These are phyloP conservation scores for Salpingus planirostris DNA, from an alignment of 2,888 invertebrate species.

Conservation along the genomic window DNA sequence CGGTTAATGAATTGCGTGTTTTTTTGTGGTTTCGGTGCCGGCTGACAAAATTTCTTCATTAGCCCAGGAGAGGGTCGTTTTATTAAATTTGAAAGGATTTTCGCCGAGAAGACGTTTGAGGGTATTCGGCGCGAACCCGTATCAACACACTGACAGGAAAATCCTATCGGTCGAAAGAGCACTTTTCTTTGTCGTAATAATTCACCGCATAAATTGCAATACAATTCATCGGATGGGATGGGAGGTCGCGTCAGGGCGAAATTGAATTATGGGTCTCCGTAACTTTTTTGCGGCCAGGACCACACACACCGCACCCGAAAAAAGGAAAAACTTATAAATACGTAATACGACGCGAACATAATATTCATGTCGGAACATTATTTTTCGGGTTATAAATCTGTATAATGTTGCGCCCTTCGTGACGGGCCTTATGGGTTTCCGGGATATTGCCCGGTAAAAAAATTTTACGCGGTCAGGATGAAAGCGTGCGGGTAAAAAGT, in stretches of 20 bases:
- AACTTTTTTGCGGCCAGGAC: slow-evolving; percentile 2
- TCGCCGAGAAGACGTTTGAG: slow-evolving; percentile 6
- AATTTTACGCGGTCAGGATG: too few species aligned
- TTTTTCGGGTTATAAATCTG: slow-evolving; percentile 10
- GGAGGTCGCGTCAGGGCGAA: neutral
- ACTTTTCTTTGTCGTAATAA: slow-evolving; percentile 12
- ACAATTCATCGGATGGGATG: slow-evolving; percentile 4
- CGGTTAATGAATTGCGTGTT: too few species aligned
- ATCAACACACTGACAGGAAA: slow-evolving; percentile 13
- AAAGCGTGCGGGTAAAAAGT: too few species aligned
- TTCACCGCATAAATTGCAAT: slow-evolving; percentile 9
- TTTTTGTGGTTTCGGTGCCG: too few species aligned
- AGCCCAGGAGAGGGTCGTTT: slow-evolving; percentile 6
- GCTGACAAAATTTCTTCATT: slow-evolving; percentile 10
- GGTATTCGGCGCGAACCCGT: slow-evolving; percentile 9
- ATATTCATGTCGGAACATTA: slow-evolving; percentile 11
- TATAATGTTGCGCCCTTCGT: slow-evolving; percentile 9
- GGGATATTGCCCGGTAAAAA: slow-evolving; percentile 9
- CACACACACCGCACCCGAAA: too few species aligned
- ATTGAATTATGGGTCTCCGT: slow-evolving; percentile 5
- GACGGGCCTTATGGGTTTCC: slow-evolving; percentile 8
- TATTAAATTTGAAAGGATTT: slow-evolving; percentile 13
- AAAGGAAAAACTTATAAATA: slow-evolving; percentile 11
- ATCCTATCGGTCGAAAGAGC: slow-evolving; percentile 7
- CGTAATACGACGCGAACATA: slow-evolving; percentile 7